phyloP scores from a whole-genome alignment of 2,113 vertebrate genomes.

The Engystomops pustulosus region DNA sequence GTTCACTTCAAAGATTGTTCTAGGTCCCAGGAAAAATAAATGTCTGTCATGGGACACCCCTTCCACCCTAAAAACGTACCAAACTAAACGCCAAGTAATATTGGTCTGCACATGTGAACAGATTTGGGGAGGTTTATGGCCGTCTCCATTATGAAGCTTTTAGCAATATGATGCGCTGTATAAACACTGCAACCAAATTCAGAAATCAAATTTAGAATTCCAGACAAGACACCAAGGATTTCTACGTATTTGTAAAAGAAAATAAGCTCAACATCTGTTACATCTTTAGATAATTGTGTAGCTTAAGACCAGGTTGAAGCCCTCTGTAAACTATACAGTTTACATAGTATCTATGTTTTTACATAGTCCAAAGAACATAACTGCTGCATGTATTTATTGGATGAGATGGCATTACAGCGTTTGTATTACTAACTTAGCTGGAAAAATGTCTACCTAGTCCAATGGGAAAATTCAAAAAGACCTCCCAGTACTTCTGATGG shows the following conservation, averaged over 20 bases:
- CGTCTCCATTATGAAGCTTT: background rate
- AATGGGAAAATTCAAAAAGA: constrained; percentile 33
- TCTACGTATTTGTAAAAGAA: background rate
- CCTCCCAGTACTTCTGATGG: constrained; percentile 30
- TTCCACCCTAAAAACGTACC: background rate
- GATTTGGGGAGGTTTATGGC: background rate
- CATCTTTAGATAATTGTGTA: constrained; percentile 28
- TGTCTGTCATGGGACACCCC: too few species aligned
- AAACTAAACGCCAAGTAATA: background rate
- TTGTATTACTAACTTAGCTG: constrained; percentile 20
- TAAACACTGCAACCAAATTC: background rate
- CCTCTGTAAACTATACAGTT: constrained; percentile 32
- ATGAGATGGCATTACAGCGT: constrained; percentile 1
- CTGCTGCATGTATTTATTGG: constrained; percentile 46
- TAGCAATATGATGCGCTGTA: background rate
- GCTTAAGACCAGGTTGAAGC: background rate
- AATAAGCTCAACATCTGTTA: constrained; percentile 26
- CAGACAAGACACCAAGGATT: background rate
- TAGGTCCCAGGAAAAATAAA: too few species aligned
- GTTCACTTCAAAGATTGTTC: too few species aligned
- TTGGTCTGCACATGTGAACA: background rate
- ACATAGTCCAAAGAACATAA: constrained; percentile 33
- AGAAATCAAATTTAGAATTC: background rate
- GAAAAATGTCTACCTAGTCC: background rate
- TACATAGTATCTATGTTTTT: constrained; percentile 34